These are phyloP conservation scores for Myotis vivesi DNA, from an alignment of 2,797 vertebrate species.

Conservation along the genomic window DNA sequence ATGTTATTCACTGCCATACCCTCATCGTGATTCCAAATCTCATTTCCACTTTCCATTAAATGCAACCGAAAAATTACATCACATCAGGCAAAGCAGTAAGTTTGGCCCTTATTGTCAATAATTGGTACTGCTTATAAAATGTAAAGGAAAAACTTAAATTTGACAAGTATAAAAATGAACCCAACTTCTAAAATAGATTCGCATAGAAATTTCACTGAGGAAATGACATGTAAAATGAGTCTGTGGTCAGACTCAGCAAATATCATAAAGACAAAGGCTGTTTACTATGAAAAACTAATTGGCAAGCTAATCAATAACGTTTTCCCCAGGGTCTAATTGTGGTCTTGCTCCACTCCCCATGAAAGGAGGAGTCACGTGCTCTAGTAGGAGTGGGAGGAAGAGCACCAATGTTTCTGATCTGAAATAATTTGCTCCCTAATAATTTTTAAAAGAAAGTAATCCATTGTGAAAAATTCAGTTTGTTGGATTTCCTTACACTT, in stretches of 20 bases:
- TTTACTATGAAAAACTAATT: not conserved
- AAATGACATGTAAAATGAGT: not conserved
- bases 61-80: not conserved
- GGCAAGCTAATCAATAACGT: slow-evolving; percentile 38
- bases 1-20: not conserved
- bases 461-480: not conserved
- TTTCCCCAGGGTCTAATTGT: not conserved
- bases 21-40: not conserved
- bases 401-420: not conserved
- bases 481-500: not conserved
- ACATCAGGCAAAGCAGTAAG: not conserved
- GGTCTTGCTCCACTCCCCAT: not conserved
- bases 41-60: slow-evolving; percentile 3
- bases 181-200: slow-evolving; percentile 4
- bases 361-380: not conserved
- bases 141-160: not conserved
- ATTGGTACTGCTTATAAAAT: not conserved
- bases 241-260: not conserved
- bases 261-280: not conserved
- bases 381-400: not conserved
- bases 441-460: not conserved
- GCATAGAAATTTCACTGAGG: not conserved
- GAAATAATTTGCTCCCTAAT: not conserved
- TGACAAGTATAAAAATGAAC: not conserved
- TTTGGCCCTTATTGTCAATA: not conserved